Evolutionary conservation across 1,140 invertebrate species (phyloP).

Genomic region (Drosophila leontia): DNA sequence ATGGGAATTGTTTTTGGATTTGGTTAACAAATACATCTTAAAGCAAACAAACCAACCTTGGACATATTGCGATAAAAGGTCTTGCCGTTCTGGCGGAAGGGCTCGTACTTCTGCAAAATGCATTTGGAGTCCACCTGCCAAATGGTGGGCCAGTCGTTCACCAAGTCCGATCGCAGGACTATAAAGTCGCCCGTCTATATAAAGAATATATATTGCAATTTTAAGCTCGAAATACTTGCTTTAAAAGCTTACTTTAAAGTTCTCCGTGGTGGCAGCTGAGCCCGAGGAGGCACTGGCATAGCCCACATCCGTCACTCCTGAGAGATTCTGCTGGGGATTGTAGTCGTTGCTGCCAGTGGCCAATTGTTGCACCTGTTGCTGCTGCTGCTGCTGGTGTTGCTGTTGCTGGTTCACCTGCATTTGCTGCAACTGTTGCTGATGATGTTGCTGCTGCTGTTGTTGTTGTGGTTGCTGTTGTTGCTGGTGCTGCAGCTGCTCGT

Average conservation of each 20-base stretch:
- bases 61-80: slow-evolving; percentile 94
- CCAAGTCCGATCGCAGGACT: slow-evolving; percentile 91
- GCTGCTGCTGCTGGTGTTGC: slow-evolving; percentile 55
- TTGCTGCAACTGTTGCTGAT: slow-evolving; percentile 50
- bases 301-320: slow-evolving; percentile 58
- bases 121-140: slow-evolving; percentile 96
- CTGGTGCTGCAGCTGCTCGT: slow-evolving; percentile 52
- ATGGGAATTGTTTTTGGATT: background rate
- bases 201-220: background rate
- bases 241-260: slow-evolving; percentile 73
- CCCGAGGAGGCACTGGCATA: slow-evolving; percentile 59
- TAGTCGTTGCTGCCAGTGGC: slow-evolving; percentile 57
- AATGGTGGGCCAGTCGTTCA: slow-evolving; percentile 91
- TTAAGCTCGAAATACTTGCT: background rate
- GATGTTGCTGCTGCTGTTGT: slow-evolving; percentile 34
- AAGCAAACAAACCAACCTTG: slow-evolving; percentile 87
- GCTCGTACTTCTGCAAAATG: slow-evolving; percentile 94
- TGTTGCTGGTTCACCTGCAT: slow-evolving; percentile 46
- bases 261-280: slow-evolving; percentile 54
- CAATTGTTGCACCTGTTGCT: slow-evolving; percentile 62
- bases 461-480: slow-evolving; percentile 45
- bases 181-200: slow-evolving; percentile 93
- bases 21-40: background rate
- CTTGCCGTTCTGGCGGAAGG: slow-evolving; percentile 92
- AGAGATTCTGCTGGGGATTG: slow-evolving; percentile 75